Evolutionary conservation across 2,888 invertebrate species (phyloP).

Genomic region (Ecliptopera silaceata): DNA sequence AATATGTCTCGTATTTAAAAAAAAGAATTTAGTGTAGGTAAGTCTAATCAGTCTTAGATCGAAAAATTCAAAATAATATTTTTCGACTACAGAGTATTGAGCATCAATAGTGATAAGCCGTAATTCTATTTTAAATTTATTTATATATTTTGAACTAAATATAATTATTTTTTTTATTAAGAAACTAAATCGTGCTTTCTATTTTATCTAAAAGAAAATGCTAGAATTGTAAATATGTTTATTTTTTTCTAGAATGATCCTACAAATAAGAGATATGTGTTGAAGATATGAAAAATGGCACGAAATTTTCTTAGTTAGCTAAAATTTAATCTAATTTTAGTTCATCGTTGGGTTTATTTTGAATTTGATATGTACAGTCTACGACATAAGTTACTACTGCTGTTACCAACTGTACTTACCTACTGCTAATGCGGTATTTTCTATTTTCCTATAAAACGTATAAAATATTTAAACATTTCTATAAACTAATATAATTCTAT

Average conservation of each 20-base stretch:
- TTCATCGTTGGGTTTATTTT: constrained; percentile 29
- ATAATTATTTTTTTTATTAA: constrained; percentile 18
- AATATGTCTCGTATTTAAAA: constrained; percentile 27
- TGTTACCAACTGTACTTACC: constrained; percentile 26
- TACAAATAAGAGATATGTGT: constrained; percentile 53
- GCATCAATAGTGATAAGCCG: constrained; percentile 56
- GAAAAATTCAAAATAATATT: constrained; percentile 56
- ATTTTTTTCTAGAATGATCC: constrained; percentile 28
- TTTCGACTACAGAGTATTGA: constrained; percentile 52
- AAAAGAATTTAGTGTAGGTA: constrained; percentile 46
- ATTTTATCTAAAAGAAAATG: not conserved
- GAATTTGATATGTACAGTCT: constrained; percentile 25
- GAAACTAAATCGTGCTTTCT: constrained; percentile 48
- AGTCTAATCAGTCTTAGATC: constrained; percentile 80
- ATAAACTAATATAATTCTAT: constrained; percentile 27
- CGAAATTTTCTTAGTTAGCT: constrained; percentile 37
- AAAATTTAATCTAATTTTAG: constrained; percentile 19
- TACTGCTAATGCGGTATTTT: constrained; percentile 25
- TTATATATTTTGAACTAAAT: constrained; percentile 2
- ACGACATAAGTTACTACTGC: constrained; percentile 13
- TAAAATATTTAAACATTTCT: constrained; percentile 37
- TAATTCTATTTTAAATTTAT: constrained; percentile 28
- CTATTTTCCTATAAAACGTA: constrained; percentile 37
- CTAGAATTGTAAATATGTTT: constrained; percentile 16
- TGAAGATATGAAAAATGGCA: constrained; percentile 58